These are phyloP conservation scores for Hirtodrosophila alboralis DNA, from an alignment of 2,888 invertebrate species.

Conservation along the genomic window DNA sequence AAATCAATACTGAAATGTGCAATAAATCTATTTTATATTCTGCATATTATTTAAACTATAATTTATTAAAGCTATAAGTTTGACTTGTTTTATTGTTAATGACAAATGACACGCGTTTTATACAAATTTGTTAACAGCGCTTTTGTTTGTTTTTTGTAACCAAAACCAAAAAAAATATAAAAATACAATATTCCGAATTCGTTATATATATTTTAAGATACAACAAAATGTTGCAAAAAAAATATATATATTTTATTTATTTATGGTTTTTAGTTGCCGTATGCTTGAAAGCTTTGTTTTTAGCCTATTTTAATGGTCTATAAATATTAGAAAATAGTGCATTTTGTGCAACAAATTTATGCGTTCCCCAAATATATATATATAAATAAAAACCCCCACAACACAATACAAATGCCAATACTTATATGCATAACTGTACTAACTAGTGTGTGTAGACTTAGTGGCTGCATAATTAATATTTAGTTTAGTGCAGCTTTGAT, in stretches of 20 bases:
- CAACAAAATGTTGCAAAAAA: constrained; percentile 22
- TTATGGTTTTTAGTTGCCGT: constrained; percentile 26
- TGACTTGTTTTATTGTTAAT: constrained; percentile 12
- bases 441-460: constrained; percentile 1
- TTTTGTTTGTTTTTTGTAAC: constrained; percentile 6
- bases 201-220: constrained; percentile 9
- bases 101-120: constrained; percentile 9
- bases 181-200: constrained; percentile 1
- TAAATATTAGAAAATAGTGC: constrained; percentile 29
- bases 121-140: constrained; percentile 8
- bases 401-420: constrained; percentile 10
- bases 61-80: constrained; percentile 16
- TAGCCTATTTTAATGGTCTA: constrained; percentile 7
- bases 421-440: constrained; percentile 19
- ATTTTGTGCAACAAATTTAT: constrained; percentile 56
- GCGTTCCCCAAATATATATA: background rate
- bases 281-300: constrained; percentile 43
- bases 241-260: too few relatives aligned
- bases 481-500: background rate
- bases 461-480: background rate
- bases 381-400: background rate
- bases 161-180: background rate
- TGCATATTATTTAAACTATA: constrained; percentile 17
- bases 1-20: constrained; percentile 10
- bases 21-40: constrained; percentile 46